Percentiles rank a stretch among this genome's conserved stretches.
These are phyloP conservation scores for Eilema depressum DNA, from an alignment of 2,888 invertebrate genomes.

Conservation along the genomic window DNA sequence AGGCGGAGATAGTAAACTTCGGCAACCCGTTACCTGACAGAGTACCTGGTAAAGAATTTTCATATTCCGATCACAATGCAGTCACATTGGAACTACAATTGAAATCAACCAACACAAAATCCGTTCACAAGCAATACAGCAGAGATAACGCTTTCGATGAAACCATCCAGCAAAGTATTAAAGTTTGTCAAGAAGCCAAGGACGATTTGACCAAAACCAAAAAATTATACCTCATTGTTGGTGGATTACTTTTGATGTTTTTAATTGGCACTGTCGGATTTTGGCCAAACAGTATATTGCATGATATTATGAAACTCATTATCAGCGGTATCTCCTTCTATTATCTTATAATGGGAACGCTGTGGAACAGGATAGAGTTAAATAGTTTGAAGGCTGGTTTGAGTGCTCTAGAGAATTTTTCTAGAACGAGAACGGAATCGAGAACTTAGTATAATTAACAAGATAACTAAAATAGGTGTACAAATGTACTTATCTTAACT, in stretches of 20 bases:
- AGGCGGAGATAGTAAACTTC: slow-evolving; percentile 84
- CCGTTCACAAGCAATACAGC: slow-evolving; percentile 48
- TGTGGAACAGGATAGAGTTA: slow-evolving; percentile 94
- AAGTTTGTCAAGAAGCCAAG: slow-evolving; percentile 87
- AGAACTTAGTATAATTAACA: neutral
- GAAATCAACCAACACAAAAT: slow-evolving; percentile 48
- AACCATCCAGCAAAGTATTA: slow-evolving; percentile 87
- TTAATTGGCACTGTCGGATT: slow-evolving; percentile 83
- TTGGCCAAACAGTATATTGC: slow-evolving; percentile 81
- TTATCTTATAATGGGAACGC: slow-evolving; percentile 91
- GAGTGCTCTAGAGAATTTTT: slow-evolving; percentile 89
- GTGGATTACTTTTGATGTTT: slow-evolving; percentile 82
- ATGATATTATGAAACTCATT: slow-evolving; percentile 87
- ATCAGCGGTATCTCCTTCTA: slow-evolving; percentile 90
- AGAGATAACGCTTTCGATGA: slow-evolving; percentile 59
- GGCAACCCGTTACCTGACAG: slow-evolving; percentile 91
- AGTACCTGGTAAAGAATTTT: slow-evolving; percentile 90
- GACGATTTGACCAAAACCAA: slow-evolving; percentile 80
- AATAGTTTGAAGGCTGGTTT: slow-evolving; percentile 93
- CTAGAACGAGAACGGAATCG: slow-evolving; percentile 54
- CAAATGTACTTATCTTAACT: neutral
- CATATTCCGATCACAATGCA: slow-evolving; percentile 97
- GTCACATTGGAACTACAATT: slow-evolving; percentile 87
- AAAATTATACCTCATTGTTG: slow-evolving; percentile 83
- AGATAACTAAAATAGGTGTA: neutral